phyloP scores from a whole-genome alignment of 2,888 invertebrate species.

The Caenorhabditis parvicauda region DNA sequence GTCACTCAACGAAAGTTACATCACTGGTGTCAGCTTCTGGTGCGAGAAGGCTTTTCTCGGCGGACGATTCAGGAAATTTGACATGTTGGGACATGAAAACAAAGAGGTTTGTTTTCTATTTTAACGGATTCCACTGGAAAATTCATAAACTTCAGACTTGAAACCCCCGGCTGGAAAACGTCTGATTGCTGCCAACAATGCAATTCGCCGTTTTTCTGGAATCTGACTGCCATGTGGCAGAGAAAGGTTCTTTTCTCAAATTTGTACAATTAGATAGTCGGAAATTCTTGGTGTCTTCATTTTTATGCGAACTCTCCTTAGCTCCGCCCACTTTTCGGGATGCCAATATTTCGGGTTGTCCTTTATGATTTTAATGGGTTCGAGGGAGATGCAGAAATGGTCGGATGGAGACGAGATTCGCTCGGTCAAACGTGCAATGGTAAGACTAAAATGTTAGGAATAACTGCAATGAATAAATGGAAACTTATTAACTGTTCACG shows the following conservation, averaged over 20 bases:
- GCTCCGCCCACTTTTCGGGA: too few species aligned
- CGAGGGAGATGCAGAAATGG: too few species aligned
- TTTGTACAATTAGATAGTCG: too few species aligned
- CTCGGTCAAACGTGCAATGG: too few species aligned
- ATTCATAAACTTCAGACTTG: constrained; percentile 65
- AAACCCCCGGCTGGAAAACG: constrained; percentile 91
- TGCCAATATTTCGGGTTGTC: too few species aligned
- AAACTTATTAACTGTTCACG: too few species aligned
- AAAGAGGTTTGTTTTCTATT: constrained; percentile 61
- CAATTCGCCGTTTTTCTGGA: constrained; percentile 96
- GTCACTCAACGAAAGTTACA: constrained; percentile 76
- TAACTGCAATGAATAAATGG: too few species aligned
- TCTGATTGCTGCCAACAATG: constrained; percentile 91
- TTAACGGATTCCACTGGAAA: background rate
- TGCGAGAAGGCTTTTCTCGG: constrained; percentile 80
- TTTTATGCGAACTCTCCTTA: too few species aligned
- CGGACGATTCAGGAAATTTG: constrained; percentile 85
- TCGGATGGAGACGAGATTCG: too few species aligned
- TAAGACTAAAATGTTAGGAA: too few species aligned
- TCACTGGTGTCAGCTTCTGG: constrained; percentile 80
- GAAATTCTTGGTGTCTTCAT: too few species aligned
- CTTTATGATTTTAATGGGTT: too few species aligned
- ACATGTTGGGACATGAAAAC: constrained; percentile 93
- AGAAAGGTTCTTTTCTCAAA: constrained; percentile 68
- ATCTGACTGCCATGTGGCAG: constrained; percentile 96